A percentile compares a stretch with the other conserved stretches of the same genome.
These are phyloP conservation scores for Azorinus chamasolen DNA, from an alignment of 2,888 invertebrate species.

Conservation along the genomic window DNA sequence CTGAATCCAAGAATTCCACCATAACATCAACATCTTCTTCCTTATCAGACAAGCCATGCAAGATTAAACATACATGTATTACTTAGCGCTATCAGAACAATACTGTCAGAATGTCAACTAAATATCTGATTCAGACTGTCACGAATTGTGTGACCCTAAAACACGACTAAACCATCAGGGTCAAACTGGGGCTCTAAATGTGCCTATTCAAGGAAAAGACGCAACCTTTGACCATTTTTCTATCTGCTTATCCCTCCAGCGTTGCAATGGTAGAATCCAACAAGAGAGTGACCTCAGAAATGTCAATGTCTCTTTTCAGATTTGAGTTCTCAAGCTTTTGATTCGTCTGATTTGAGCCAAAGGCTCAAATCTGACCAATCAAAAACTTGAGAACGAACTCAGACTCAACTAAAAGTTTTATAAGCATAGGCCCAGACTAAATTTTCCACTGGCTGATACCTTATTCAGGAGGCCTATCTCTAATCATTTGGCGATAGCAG, in stretches of 20 bases:
- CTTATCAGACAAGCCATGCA: background rate
- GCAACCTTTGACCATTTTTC: constrained; percentile 36
- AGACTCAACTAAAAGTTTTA: no score
- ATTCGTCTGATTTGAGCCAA: no score
- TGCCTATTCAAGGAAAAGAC: constrained; percentile 51
- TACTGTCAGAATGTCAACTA: background rate
- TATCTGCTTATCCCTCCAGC: constrained; percentile 22
- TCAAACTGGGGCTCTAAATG: constrained; percentile 57
- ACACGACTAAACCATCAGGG: constrained; percentile 37
- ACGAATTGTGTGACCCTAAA: constrained; percentile 40
- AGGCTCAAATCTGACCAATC: no score
- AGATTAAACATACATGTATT: constrained; percentile 5
- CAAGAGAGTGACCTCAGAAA: constrained; percentile 52
- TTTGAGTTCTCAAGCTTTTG: no score
- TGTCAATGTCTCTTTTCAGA: constrained; percentile 46
- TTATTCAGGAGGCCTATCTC: no score
- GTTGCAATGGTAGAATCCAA: constrained; percentile 37
- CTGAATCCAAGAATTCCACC: background rate
- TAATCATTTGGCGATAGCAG: no score
- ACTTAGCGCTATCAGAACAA: constrained; percentile 5
- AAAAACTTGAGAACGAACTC: no score
- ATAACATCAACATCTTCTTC: constrained; percentile 3
- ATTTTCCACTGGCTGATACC: no score
- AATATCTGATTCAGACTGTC: constrained; percentile 48
- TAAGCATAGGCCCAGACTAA: no score